Evolutionary conservation across 1,140 invertebrate species (phyloP).

Genomic region (Macrotrachela quadricornifera): DNA sequence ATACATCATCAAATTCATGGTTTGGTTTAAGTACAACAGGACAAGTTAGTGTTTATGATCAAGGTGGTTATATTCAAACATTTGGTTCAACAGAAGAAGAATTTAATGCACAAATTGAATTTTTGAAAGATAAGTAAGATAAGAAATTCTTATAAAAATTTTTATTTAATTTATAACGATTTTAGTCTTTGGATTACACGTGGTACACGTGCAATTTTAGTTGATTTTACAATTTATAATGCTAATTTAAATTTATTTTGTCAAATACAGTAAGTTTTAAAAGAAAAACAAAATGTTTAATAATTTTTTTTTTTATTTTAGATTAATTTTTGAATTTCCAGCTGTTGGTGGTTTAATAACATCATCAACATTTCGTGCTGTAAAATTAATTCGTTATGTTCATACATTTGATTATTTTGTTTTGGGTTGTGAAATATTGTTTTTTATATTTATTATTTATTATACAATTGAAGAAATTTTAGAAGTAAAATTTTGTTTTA

Average conservation of each 20-base stretch:
- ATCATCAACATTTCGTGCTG: conserved; percentile 37
- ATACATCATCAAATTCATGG: conserved; percentile 16
- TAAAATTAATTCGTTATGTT: conserved; percentile 37
- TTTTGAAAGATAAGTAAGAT: conserved; percentile 28
- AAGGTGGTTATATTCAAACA: conserved; percentile 36
- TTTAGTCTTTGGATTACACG: conserved; percentile 44
- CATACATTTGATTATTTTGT: conserved; percentile 9
- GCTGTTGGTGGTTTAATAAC: conserved; percentile 46
- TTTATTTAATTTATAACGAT: conserved; percentile 40
- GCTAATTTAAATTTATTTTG: conserved; percentile 52
- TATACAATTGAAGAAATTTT: conserved; percentile 20
- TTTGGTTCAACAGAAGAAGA: conserved; percentile 32
- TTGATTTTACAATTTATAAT: conserved; percentile 54
- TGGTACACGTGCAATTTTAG: conserved; percentile 44
- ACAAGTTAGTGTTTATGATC: conserved; percentile 27
- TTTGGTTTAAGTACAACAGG: conserved; percentile 31
- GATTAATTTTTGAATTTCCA: conserved; percentile 45
- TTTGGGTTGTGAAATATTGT: conserved; percentile 5
- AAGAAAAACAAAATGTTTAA: not conserved
- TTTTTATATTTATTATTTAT: conserved; percentile 3
- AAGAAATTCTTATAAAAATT: conserved; percentile 30
- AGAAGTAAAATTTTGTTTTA: conserved; percentile 4
- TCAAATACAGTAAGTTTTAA: conserved; percentile 5
- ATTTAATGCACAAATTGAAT: conserved; percentile 25
- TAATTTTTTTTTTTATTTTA: conserved; percentile 11